Evolutionary conservation across 2,113 vertebrate species (phyloP), one percentile per base, ranked within the genome.

Genomic region (Cebus imitator): DNA sequence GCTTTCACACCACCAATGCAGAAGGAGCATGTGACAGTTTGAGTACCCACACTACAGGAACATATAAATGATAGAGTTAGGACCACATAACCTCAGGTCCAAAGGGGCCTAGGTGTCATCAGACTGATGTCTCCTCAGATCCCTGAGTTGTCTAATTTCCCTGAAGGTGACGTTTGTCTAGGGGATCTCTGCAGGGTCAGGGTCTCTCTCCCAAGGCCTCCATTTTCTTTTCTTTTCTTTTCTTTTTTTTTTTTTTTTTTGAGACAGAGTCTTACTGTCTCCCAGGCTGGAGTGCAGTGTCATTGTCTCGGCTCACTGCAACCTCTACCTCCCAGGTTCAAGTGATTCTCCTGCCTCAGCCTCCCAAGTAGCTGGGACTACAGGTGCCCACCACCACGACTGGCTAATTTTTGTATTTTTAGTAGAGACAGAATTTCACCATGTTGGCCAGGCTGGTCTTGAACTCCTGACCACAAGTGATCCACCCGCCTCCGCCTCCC

Each of bases 11-110:
- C 23, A 13, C 27, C 30, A 10, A 10, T n/a, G 50, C 1, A 0
- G 11, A 66, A 8, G 2, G 0, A 3, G 32, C 52, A 25, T 0
- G 3, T 1, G 7, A 32, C 2, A 6, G 17, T 17, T 2, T 13
- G 2, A 11, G 27, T 17, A 35, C 45, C 25, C 17, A 35, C 13
- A 12, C 50, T 5, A 66, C 21, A 37, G 3, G 0, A 13, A 50
- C 10, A 35, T 11, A 25, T 1, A 17, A 21, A 32, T 43, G 37
- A 64, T 1, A 45, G 43, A 35, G 18, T 4, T 0, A n/a, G 82
- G n/a, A 14, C 55, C 45, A 43, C 48, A 43, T 10, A 11, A 14
- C 58, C 91, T 35, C 82, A 61, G 68, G 87, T 43, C 93, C 35
- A 27, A 45, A 37, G 27, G 43, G 70, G 14, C 32, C 30, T n/a